Percentiles rank a stretch among this genome's conserved stretches.
Conservation (phyloP, 2,888 invertebrate genomes). For the Hypomecis punctinalis region DNA sequence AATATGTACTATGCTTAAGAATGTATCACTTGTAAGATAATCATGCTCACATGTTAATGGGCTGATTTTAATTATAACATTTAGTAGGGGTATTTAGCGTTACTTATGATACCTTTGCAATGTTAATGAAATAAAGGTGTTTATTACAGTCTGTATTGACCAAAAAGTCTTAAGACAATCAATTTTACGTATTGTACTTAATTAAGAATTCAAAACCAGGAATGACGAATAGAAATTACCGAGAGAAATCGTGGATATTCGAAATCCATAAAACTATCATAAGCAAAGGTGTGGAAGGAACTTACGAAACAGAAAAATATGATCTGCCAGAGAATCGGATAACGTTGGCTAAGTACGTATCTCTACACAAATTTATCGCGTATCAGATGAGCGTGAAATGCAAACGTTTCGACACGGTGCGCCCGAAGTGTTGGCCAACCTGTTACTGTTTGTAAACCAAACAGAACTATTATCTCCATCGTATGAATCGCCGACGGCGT, state of each 20-base stretch:
- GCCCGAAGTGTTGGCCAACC: slow-evolving; percentile 56
- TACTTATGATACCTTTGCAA: slow-evolving; percentile 6
- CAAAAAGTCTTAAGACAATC: too few relatives aligned
- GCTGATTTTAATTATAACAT: slow-evolving; percentile 28
- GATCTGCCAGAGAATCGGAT: slow-evolving; percentile 38
- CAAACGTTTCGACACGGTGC: slow-evolving; percentile 58
- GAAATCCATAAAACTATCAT: slow-evolving; percentile 15
- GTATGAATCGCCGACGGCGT: slow-evolving; percentile 45
- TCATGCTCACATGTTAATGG: slow-evolving; percentile 21
- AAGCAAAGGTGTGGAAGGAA: slow-evolving; percentile 7
- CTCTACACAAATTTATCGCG: slow-evolving; percentile 56
- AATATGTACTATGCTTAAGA: slow-evolving; percentile 15
- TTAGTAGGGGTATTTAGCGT: slow-evolving; percentile 21
- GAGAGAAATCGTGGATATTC: slow-evolving; percentile 5
- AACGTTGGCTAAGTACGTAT: slow-evolving; percentile 41
- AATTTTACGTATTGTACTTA: neutral
- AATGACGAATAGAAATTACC: slow-evolving; percentile 9
- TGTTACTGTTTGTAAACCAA: slow-evolving; percentile 56
- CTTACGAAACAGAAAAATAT: slow-evolving; percentile 30
- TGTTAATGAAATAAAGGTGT: neutral
- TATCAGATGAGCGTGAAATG: slow-evolving; percentile 58
- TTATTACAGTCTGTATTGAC: neutral
- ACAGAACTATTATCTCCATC: slow-evolving; percentile 48
- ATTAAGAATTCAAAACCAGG: neutral
- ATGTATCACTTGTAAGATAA: slow-evolving; percentile 9